A percentile compares a stretch with the other conserved stretches of the same genome.
Conservation (phyloP, 1,140 invertebrate species). For the Magallana gigas region DNA sequence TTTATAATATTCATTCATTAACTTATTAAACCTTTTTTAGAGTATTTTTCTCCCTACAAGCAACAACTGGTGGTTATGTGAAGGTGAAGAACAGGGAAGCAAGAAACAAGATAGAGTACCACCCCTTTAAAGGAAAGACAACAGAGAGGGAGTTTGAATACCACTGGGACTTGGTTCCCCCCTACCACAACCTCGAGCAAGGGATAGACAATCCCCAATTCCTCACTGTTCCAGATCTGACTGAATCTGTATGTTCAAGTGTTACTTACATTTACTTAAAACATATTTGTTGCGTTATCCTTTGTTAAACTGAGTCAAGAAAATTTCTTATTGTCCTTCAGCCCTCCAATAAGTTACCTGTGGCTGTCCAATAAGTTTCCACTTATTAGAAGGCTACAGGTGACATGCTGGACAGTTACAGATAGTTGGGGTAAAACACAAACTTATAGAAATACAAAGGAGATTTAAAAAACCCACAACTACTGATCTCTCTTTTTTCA, state of each 20-base stretch:
- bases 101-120: background rate
- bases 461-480: too few species aligned
- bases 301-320: too few species aligned
- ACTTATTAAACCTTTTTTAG: background rate
- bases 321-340: too few species aligned
- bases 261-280: background rate
- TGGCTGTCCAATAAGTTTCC: too few species aligned
- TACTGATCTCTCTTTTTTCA: too few species aligned
- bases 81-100: conserved; percentile 47
- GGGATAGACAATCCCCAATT: conserved; percentile 12
- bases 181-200: conserved; percentile 42
- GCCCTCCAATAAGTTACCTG: too few species aligned
- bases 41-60: conserved; percentile 38
- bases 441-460: too few species aligned
- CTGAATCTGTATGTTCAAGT: conserved; percentile 34
- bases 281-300: too few species aligned
- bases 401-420: too few species aligned
- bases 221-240: conserved; percentile 42
- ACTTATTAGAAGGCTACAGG: too few species aligned
- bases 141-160: conserved; percentile 37
- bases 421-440: too few species aligned
- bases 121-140: conserved; percentile 32
- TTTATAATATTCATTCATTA: too few species aligned
- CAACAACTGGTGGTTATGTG: conserved; percentile 54
- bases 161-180: conserved; percentile 48